Evolutionary conservation across 2,797 vertebrate genomes (phyloP), one percentile per base, ranked within the genome.

Genomic region (Pseudochaenichthys georgianus): DNA sequence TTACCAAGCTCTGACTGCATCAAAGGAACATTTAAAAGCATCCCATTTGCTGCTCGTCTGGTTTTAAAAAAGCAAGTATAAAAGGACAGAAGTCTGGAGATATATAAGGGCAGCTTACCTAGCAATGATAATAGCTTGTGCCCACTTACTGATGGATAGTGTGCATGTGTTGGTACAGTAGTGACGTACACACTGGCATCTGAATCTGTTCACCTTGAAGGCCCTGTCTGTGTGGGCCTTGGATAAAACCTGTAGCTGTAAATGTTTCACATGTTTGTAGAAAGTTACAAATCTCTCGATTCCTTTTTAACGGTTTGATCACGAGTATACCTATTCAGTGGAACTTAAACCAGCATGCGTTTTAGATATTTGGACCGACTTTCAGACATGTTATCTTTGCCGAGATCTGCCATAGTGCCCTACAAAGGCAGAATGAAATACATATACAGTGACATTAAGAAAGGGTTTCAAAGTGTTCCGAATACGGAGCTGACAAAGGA

Each of bases 121-220:
- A 21, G 21, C 21, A 21, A 21, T 21, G 21, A 21, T 21, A 45
- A 63, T 9, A 73, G 78, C 58, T 62, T 73, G 55, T 78, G 59
- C 51, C 60, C 75, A 77, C 75, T 55, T 70, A 52, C 67, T 82
- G 72, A 75, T 60, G 3, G 54, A 57, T 63, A 54, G 75, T 15
- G 31, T 86, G 87, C 87, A 90, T 92, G 89, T 74, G 2, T 78
- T 10, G 65, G 73, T 81, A 57, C 76, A 80, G 53, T 82, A 28
- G 85, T 83, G 81, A 80, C 78, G 84, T 65, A 78, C 75, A 80
- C 87, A 77, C 77, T 79, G 78, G 77, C 84, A 80, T 88, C 85
- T 86, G 79, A 86, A 81, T 62, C 46, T 77, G 42, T 78, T 76
- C 73, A 66, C 58, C n/a, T 31, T 53, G 53, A 87, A 77, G 71